phyloP scores from a whole-genome alignment of 2,888 invertebrate species.

The Microplitis deprimator region DNA sequence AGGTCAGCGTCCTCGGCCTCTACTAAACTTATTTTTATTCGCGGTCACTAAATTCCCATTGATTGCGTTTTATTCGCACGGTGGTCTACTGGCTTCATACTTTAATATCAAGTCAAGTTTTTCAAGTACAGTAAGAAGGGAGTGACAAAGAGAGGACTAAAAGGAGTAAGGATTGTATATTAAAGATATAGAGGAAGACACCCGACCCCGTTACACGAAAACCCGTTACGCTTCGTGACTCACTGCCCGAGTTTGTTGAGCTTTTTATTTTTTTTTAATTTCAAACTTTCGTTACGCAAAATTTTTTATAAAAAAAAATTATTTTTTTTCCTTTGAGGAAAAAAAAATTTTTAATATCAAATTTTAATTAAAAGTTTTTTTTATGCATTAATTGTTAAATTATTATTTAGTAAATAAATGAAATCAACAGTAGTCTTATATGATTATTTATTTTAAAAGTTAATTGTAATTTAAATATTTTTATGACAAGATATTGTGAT shows the following conservation, averaged over 20 bases:
- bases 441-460: too few relatives aligned
- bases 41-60: conserved; percentile 60
- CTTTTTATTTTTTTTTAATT: conserved; percentile 23
- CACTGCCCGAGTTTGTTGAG: conserved; percentile 31
- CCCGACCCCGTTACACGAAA: conserved; percentile 66
- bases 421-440: too few relatives aligned
- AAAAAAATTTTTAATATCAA: too few relatives aligned
- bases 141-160: too few relatives aligned
- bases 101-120: too few relatives aligned
- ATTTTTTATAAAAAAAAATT: background rate
- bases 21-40: conserved; percentile 50
- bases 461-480: too few relatives aligned
- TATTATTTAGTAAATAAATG: too few relatives aligned
- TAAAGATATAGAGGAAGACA: conserved; percentile 49
- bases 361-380: too few relatives aligned
- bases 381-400: too few relatives aligned
- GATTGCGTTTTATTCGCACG: conserved; percentile 41
- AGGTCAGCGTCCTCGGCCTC: conserved; percentile 65
- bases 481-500: background rate
- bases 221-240: conserved; percentile 59
- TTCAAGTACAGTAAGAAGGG: too few relatives aligned
- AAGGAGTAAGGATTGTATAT: background rate
- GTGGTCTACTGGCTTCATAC: too few relatives aligned
- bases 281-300: background rate
- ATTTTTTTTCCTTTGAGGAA: too few relatives aligned